Evolutionary conservation across 2,888 invertebrate species (phyloP).

Genomic region (Eristalis pertinax): DNA sequence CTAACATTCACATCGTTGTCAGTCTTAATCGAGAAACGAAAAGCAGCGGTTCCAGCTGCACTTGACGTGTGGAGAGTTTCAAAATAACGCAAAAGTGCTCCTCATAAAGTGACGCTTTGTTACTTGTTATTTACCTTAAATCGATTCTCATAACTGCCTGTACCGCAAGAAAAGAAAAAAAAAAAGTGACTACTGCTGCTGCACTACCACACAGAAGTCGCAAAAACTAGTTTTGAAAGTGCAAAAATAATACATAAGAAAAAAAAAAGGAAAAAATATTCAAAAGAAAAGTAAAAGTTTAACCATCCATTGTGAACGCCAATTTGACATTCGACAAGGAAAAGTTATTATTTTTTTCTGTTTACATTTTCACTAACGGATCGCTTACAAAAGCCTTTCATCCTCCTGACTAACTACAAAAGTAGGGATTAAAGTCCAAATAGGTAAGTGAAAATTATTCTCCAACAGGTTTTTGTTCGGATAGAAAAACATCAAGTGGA

Average conservation of each 20-base stretch:
- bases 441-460: constrained; percentile 42
- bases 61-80: neutral
- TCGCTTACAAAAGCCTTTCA: constrained; percentile 4
- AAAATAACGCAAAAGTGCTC: neutral
- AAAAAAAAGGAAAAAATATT: neutral
- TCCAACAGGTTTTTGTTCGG: constrained; percentile 13
- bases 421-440: constrained; percentile 15
- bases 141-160: neutral
- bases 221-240: constrained; percentile 53
- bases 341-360: constrained; percentile 24
- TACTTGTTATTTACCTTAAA: constrained; percentile 4
- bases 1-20: constrained; percentile 31
- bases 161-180: constrained; percentile 10
- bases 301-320: constrained; percentile 25
- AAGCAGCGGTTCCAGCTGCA: constrained; percentile 29
- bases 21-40: constrained; percentile 52
- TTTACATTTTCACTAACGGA: constrained; percentile 3
- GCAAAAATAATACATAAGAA: constrained; percentile 29
- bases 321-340: constrained; percentile 21
- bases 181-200: constrained; percentile 18
- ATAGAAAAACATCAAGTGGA: too few species aligned
- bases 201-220: constrained; percentile 25
- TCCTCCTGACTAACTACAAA: neutral
- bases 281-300: constrained; percentile 60
- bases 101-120: neutral